Evolutionary conservation across 2,113 vertebrate species (phyloP).

Genomic region (Psettodes erumei): DNA sequence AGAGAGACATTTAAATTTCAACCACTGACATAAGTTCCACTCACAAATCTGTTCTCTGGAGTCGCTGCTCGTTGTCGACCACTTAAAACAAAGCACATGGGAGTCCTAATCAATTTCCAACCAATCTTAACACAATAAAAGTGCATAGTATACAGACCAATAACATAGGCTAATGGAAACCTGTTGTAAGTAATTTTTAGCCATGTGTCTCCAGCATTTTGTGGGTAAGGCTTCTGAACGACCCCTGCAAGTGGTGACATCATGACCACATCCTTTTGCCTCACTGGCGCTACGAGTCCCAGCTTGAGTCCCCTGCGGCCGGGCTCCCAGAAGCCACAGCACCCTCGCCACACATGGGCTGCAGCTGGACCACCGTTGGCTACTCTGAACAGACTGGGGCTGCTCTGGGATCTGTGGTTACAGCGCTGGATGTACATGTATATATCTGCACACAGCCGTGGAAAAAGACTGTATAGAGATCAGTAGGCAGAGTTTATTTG

Average conservation of each 20-base stretch:
- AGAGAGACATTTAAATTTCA: conserved; percentile 40
- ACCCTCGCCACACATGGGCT: conserved; percentile 82
- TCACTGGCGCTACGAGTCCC: conserved; percentile 69
- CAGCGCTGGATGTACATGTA: conserved; percentile 68
- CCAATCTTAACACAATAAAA: conserved; percentile 62
- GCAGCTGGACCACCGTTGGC: conserved; percentile 83
- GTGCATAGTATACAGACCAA: conserved; percentile 57
- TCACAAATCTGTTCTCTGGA: conserved; percentile 35
- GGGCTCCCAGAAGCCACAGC: conserved; percentile 78
- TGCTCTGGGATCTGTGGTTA: conserved; percentile 72
- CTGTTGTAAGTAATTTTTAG: conserved; percentile 76
- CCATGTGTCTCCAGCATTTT: conserved; percentile 75
- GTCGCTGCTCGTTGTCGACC: conserved; percentile 34
- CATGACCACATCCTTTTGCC: conserved; percentile 83
- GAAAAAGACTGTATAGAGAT: conserved; percentile 81
- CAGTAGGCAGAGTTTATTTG: conserved; percentile 82
- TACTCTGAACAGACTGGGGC: conserved; percentile 69
- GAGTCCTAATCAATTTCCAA: conserved; percentile 55
- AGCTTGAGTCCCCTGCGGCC: conserved; percentile 76
- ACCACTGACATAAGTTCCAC: conserved; percentile 27
- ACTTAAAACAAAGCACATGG: conserved; percentile 41
- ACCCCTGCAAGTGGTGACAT: conserved; percentile 80
- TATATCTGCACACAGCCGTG: conserved; percentile 66
- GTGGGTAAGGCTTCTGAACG: conserved; percentile 76
- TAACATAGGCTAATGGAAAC: conserved; percentile 74